These are phyloP conservation scores for Muricea muricata DNA, from an alignment of 92 coral and sea anemone genomes.

Conservation along the genomic window DNA sequence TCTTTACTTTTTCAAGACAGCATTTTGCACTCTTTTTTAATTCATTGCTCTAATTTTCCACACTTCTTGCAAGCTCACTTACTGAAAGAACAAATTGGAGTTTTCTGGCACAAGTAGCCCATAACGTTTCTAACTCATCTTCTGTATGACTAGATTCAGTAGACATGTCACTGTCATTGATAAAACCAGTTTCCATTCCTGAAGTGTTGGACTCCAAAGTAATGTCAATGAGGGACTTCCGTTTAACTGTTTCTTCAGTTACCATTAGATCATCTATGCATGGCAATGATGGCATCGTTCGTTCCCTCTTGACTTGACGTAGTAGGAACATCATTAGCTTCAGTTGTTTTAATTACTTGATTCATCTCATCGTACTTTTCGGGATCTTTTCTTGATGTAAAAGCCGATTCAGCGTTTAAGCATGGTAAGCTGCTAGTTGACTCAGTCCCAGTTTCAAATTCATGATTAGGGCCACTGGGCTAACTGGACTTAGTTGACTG, in stretches of 20 bases:
- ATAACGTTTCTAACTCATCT: constrained; percentile 5
- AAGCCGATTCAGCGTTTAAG: neutral
- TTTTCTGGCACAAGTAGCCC: constrained; percentile 39
- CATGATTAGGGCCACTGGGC: neutral
- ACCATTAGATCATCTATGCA: too few species aligned
- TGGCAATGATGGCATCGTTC: neutral
- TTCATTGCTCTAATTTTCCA: constrained; percentile 11
- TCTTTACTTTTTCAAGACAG: constrained; percentile 25
- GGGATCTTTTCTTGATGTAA: neutral
- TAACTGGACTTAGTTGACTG: neutral
- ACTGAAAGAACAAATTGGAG: constrained; percentile 32
- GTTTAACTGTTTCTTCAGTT: neutral
- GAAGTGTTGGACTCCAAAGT: neutral
- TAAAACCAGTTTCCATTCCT: neutral
- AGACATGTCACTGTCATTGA: neutral
- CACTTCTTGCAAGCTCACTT: constrained; percentile 28
- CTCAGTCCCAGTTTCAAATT: neutral
- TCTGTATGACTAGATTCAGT: constrained; percentile 16
- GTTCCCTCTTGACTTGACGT: neutral
- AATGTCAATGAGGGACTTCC: neutral
- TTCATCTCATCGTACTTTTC: neutral
- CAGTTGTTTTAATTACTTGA: neutral
- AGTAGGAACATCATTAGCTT: neutral
- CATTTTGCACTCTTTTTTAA: constrained; percentile 34
- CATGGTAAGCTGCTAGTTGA: neutral